phyloP scores from a whole-genome alignment of 1,140 invertebrate genomes.

The Ceratina calcarata region DNA sequence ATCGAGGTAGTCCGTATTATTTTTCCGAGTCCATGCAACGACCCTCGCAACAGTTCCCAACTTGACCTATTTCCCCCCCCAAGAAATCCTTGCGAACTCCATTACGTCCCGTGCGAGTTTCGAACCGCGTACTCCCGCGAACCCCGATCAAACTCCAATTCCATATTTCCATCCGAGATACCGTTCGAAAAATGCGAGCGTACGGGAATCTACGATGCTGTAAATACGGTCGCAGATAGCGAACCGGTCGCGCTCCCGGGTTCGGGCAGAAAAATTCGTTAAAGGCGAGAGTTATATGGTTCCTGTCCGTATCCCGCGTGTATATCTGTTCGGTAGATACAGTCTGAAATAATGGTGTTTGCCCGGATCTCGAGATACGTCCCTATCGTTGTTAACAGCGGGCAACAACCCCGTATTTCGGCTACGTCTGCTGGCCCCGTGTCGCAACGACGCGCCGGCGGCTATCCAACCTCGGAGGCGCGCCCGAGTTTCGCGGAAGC shows the following conservation, averaged over 20 bases:
- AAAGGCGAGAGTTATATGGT: conserved; percentile 24
- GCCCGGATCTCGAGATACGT: conserved; percentile 57
- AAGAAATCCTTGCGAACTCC: not conserved
- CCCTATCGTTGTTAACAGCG: conserved; percentile 61
- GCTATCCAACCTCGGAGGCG: conserved; percentile 29
- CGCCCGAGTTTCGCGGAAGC: conserved; percentile 48
- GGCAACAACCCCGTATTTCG: conserved; percentile 66
- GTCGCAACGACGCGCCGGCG: not conserved
- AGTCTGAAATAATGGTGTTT: conserved; percentile 67
- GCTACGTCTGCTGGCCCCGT: not conserved
- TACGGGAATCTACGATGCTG: conserved; percentile 53
- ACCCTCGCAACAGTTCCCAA: not conserved
- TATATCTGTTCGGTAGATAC: conserved; percentile 60
- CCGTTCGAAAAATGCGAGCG: conserved; percentile 33
- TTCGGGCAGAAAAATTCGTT: conserved; percentile 57
- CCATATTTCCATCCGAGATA: conserved; percentile 41
- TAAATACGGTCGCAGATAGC: conserved; percentile 54
- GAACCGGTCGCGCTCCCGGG: conserved; percentile 13
- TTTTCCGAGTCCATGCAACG: not conserved
- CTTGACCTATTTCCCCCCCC: conserved; percentile 13
- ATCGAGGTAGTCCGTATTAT: not conserved
- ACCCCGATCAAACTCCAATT: conserved; percentile 43
- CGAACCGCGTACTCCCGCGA: not conserved
- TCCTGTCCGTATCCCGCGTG: not conserved
- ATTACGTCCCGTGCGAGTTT: not conserved